phyloP scores from a whole-genome alignment of 2,888 invertebrate species.

The Limenitis camilla region DNA sequence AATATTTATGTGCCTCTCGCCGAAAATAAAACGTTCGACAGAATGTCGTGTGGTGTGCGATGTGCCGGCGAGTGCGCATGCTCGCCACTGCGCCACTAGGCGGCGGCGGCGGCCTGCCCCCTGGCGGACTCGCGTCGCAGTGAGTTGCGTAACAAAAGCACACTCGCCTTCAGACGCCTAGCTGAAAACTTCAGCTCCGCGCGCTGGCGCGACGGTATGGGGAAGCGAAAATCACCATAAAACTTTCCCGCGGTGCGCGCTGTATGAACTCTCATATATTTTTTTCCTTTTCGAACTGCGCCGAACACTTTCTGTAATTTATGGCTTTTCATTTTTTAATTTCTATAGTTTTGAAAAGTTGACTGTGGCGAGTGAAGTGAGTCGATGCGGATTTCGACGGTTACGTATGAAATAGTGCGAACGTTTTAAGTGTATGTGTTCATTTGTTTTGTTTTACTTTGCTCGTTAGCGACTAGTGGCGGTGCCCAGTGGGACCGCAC shows the following conservation, averaged over 20 bases:
- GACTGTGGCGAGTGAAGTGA: conserved; percentile 47
- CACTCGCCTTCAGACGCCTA: conserved; percentile 62
- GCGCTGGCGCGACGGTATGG: conserved; percentile 55
- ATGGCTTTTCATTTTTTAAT: conserved; percentile 40
- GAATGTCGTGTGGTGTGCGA: conserved; percentile 13
- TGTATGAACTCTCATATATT: conserved; percentile 18
- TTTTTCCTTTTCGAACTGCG: neutral
- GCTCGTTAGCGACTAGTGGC: conserved; percentile 52
- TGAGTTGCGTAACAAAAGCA: conserved; percentile 72
- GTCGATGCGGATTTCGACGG: conserved; percentile 54
- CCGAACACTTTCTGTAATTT: neutral
- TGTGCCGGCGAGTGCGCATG: conserved; percentile 15
- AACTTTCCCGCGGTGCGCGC: conserved; percentile 63
- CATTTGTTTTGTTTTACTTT: conserved; percentile 64
- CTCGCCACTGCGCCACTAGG: conserved; percentile 59
- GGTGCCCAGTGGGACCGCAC: conserved; percentile 48
- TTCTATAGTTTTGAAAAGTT: conserved; percentile 51
- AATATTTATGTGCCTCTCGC: conserved; percentile 18
- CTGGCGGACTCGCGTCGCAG: conserved; percentile 67
- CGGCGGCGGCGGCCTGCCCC: conserved; percentile 58
- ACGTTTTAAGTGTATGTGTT: conserved; percentile 59
- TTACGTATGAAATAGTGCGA: conserved; percentile 46
- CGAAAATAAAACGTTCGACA: conserved; percentile 25
- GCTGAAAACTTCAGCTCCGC: conserved; percentile 64
- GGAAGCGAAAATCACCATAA: conserved; percentile 56